Evolutionary conservation across 2,113 vertebrate species (phyloP), one percentile per base, ranked within the genome.

Genomic region (Bos javanicus): DNA sequence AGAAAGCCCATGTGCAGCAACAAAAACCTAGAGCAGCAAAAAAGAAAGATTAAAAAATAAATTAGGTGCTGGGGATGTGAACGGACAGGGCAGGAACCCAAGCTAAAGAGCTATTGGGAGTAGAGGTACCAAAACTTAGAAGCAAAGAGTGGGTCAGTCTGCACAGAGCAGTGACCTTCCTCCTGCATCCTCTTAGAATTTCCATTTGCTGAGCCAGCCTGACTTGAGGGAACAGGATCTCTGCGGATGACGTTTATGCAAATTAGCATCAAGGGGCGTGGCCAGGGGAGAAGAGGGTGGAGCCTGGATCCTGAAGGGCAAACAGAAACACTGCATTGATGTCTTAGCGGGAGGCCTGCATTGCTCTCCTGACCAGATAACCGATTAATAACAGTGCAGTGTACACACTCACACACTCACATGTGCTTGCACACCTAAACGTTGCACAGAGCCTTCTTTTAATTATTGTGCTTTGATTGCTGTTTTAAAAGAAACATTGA

Each of bases 281-380:
- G 46, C 7, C 56, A 54, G 94, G 1, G 81, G 28, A 36, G 57
- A 14, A 8, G 33, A 78, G 16, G 52, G 25, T 33, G n/a, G 19
- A 86, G 26, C 3, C 9, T 26, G 3, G 54, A 17, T n/a, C 21
- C 56, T 33, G 7, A 87, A 48, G 59, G 23, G 46, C 46, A 59
- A 33, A 16, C 13, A 15, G 13, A 23, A 25, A 26, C 36, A 50
- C 52, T 71, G 59, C 25, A 15, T 14, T 54, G 33, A 48, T 21
- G 23, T 9, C 82, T 81, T 21, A 6, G 12, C 0, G 0, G 82
- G 2, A 71, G 12, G 6, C 12, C 8, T 7, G 33, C 26, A 7
- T 33, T 3, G 39, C 80, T 17, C 30, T 59, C 36, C 56, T 5
- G 2, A 67, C 2, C 39, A 59, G 84, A 28, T 26, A 52, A 39